phyloP scores from a whole-genome alignment of 2,888 invertebrate genomes.

The Amphipyra tragopoginis region DNA sequence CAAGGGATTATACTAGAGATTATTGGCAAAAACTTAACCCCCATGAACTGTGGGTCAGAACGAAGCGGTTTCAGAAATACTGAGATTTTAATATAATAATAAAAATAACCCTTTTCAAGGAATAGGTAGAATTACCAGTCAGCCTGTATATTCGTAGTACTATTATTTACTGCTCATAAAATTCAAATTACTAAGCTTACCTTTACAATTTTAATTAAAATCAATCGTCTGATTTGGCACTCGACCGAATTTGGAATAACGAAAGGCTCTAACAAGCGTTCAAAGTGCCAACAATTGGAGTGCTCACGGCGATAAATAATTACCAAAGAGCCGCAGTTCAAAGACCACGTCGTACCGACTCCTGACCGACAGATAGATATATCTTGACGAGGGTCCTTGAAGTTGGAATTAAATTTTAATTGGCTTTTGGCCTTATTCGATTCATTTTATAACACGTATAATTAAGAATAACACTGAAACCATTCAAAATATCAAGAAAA shows the following conservation, averaged over 20 bases:
- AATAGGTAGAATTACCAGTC: no score
- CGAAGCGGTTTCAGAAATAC: no score
- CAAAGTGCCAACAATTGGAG: conserved; percentile 55
- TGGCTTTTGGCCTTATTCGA: conserved; percentile 28
- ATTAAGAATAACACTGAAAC: no score
- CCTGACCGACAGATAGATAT: conserved; percentile 57
- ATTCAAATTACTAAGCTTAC: no score
- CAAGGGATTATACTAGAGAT: no score
- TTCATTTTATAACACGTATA: neutral
- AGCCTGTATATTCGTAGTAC: no score
- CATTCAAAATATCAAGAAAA: no score
- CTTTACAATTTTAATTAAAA: conserved; percentile 2
- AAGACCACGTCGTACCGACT: conserved; percentile 56
- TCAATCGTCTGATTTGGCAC: conserved; percentile 9
- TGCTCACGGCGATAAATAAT: conserved; percentile 67
- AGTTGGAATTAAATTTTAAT: conserved; percentile 70
- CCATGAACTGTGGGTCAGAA: no score
- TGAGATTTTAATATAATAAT: no score
- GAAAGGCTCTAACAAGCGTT: conserved; percentile 54
- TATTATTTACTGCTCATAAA: no score
- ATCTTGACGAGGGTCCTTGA: conserved; percentile 74
- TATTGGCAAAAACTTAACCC: no score
- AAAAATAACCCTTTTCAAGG: no score
- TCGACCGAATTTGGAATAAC: conserved; percentile 18
- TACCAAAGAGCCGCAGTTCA: conserved; percentile 60